Conservation (phyloP, 2,888 invertebrate genomes). For the Drosophila dives region DNA sequence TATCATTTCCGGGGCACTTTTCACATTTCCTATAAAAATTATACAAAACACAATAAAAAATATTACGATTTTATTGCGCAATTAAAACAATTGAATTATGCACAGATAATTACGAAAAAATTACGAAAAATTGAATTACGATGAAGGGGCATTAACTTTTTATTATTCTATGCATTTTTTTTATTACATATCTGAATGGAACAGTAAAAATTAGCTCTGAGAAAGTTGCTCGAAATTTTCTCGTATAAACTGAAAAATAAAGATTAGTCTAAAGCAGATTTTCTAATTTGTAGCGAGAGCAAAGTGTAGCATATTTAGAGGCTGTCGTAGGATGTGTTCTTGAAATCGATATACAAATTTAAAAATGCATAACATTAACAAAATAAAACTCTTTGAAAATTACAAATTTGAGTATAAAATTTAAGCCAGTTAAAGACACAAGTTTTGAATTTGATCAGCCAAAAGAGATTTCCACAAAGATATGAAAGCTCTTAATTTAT, state of each 20-base stretch:
- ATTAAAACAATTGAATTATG: constrained; percentile 76
- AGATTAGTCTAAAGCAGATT: background rate
- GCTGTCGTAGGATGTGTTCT: constrained; percentile 17
- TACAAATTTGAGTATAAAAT: background rate
- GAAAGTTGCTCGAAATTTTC: constrained; percentile 32
- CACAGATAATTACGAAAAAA: constrained; percentile 65
- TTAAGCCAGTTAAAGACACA: background rate
- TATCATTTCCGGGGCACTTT: constrained; percentile 70
- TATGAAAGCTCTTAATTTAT: background rate
- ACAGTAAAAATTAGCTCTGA: constrained; percentile 3
- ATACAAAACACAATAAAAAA: constrained; percentile 43
- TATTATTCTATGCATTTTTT: constrained; percentile 64
- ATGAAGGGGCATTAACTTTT: constrained; percentile 40
- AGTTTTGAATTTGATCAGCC: background rate
- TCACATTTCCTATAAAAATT: constrained; percentile 30
- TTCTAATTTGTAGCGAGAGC: background rate
- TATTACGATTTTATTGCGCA: constrained; percentile 65
- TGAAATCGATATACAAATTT: background rate
- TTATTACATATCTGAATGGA: constrained; percentile 49
- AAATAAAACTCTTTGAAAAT: background rate
- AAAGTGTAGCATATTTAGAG: constrained; percentile 51
- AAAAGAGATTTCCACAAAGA: background rate
- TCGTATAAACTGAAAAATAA: background rate
- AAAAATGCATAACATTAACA: background rate
- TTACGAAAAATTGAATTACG: constrained; percentile 32